Conservation (phyloP, 2,797 vertebrate species). For the Toxotes lorentzi region DNA sequence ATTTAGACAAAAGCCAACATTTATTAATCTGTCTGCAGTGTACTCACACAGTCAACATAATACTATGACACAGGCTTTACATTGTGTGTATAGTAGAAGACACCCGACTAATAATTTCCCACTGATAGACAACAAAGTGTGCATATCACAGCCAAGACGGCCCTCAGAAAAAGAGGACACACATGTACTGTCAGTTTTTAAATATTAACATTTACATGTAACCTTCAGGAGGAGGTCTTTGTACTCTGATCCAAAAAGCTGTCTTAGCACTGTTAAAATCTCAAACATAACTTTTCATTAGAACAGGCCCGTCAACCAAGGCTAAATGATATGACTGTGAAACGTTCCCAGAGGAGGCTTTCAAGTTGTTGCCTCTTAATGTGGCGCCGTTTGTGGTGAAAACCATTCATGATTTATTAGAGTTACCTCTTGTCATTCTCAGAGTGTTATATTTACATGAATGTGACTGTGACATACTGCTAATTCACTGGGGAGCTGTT, state of each 20-base stretch:
- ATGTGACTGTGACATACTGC: conserved; percentile 33
- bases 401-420: conserved; percentile 66
- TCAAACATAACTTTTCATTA: conserved; percentile 23
- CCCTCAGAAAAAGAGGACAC: conserved; percentile 69
- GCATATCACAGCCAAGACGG: conserved; percentile 37
- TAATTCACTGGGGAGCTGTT: conserved; percentile 29
- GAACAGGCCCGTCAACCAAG: conserved; percentile 30
- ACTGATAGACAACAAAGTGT: conserved; percentile 49
- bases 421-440: conserved; percentile 36
- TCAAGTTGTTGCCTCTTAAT: conserved; percentile 42
- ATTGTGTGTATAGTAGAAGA: conserved; percentile 33
- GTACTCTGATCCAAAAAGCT: conserved; percentile 45
- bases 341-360: conserved; percentile 53
- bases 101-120: background rate
- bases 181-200: conserved; percentile 27
- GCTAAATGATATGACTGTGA: conserved; percentile 43
- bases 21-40: conserved; percentile 56
- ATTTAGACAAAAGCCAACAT: conserved; percentile 55
- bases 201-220: conserved; percentile 45
- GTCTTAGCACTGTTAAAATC: conserved; percentile 43
- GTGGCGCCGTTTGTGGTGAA: conserved; percentile 42
- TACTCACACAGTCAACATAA: conserved; percentile 32
- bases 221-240: conserved; percentile 37
- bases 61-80: conserved; percentile 31
- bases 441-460: conserved; percentile 47